Evolutionary conservation across 2,113 vertebrate species (phyloP).

Genomic region (Pao palembangensis): DNA sequence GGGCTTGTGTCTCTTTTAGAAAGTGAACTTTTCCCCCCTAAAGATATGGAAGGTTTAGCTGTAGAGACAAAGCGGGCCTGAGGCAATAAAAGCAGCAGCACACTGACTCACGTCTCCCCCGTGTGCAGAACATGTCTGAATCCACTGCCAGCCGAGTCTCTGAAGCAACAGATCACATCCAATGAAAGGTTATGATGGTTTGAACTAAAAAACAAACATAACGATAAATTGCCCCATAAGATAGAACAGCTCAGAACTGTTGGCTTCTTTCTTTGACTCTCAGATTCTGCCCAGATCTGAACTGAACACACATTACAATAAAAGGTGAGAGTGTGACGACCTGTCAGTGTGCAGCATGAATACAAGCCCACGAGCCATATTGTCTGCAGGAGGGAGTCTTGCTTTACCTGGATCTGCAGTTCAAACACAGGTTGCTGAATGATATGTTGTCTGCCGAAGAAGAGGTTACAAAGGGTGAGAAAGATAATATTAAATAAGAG

Average conservation of each 20-base stretch:
- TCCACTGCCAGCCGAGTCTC: constrained; percentile 42
- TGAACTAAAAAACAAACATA: too few species aligned
- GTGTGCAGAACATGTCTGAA: constrained; percentile 43
- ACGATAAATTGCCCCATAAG: background rate
- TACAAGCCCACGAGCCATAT: constrained; percentile 27
- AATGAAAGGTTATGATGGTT: constrained; percentile 53
- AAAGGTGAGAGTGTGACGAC: constrained; percentile 22
- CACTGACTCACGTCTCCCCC: constrained; percentile 60
- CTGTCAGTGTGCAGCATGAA: constrained; percentile 34
- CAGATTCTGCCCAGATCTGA: constrained; percentile 29
- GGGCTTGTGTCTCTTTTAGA: constrained; percentile 39
- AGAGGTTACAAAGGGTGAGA: constrained; percentile 10
- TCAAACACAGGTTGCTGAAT: constrained; percentile 24
- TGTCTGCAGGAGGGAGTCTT: constrained; percentile 18
- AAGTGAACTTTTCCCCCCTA: constrained; percentile 66
- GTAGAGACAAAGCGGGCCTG: constrained; percentile 64
- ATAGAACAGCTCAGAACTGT: constrained; percentile 15
- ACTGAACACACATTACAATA: constrained; percentile 30
- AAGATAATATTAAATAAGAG: constrained; percentile 14
- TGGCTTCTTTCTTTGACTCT: too few species aligned
- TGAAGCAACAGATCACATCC: constrained; percentile 58
- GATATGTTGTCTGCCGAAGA: constrained; percentile 21
- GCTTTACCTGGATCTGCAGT: constrained; percentile 8
- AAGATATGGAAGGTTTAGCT: constrained; percentile 53
- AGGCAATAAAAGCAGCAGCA: constrained; percentile 53